A percentile compares a stretch with the other conserved stretches of the same genome.
Conservation (phyloP, 2,888 invertebrate genomes). For the Merodon equestris region DNA sequence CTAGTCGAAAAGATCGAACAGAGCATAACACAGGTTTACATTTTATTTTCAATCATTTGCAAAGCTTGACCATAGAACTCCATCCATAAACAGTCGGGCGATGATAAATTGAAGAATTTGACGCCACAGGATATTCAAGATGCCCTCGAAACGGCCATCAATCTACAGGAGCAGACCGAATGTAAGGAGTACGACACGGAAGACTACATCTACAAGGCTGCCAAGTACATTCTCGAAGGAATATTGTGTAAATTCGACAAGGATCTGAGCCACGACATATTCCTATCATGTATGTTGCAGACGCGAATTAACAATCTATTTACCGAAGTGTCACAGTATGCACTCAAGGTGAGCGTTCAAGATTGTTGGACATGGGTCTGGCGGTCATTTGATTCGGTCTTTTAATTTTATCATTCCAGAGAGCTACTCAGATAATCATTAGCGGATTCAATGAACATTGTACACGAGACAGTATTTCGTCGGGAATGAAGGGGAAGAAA, state of each 20-base stretch:
- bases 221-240: slow-evolving; percentile 75
- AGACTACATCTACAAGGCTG: slow-evolving; percentile 76
- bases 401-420: slow-evolving; percentile 68
- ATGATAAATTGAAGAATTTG: slow-evolving; percentile 40
- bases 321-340: slow-evolving; percentile 74
- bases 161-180: slow-evolving; percentile 71
- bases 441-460: too few species aligned
- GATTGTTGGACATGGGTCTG: not conserved
- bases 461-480: too few species aligned
- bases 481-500: slow-evolving; percentile 6
- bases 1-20: not conserved
- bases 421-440: slow-evolving; percentile 74
- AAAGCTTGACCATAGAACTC: not conserved
- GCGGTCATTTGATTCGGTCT: not conserved
- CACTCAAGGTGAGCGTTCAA: slow-evolving; percentile 72
- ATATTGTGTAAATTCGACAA: slow-evolving; percentile 73
- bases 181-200: slow-evolving; percentile 65
- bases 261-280: too few species aligned
- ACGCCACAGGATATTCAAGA: slow-evolving; percentile 72
- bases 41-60: slow-evolving; percentile 19
- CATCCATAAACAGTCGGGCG: slow-evolving; percentile 21
- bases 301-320: slow-evolving; percentile 72
- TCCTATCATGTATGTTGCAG: slow-evolving; percentile 64
- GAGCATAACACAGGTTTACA: slow-evolving; percentile 47
- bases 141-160: slow-evolving; percentile 74